A percentile compares a stretch with the other conserved stretches of the same genome.
Evolutionary conservation across 2,797 vertebrate genomes (phyloP).

Genomic region (Mormyrops attenuatus): DNA sequence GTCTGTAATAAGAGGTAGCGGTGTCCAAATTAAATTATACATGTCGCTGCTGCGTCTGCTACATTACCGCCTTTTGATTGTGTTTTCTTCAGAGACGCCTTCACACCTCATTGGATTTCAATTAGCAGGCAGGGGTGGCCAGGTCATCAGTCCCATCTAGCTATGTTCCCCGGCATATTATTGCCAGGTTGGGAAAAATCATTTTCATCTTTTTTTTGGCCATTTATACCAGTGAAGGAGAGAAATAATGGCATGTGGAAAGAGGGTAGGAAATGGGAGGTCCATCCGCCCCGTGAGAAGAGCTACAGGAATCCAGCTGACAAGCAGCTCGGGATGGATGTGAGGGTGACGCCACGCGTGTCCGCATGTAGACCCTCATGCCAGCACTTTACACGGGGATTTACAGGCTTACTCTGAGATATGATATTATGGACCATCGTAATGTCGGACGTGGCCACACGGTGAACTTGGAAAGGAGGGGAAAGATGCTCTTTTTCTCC

Average conservation of each 20-base stretch:
- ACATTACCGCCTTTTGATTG: constrained; percentile 42
- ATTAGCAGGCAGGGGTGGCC: constrained; percentile 45
- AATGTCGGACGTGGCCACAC: neutral
- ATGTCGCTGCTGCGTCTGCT: constrained; percentile 22
- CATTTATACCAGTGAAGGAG: neutral
- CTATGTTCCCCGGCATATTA: constrained; percentile 39
- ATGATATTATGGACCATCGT: neutral
- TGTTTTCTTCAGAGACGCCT: constrained; percentile 44
- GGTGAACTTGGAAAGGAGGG: neutral
- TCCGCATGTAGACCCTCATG: neutral
- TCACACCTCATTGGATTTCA: constrained; percentile 55
- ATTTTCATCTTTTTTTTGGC: constrained; percentile 19
- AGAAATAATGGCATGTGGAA: neutral
- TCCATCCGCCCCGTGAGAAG: neutral
- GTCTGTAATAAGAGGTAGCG: constrained; percentile 40
- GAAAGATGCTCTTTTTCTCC: neutral
- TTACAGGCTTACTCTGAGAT: neutral
- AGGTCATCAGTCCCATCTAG: constrained; percentile 36
- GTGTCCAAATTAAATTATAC: constrained; percentile 45
- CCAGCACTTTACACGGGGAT: neutral
- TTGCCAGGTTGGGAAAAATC: constrained; percentile 36
- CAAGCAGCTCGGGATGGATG: neutral
- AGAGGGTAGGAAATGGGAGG: neutral
- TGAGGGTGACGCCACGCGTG: neutral
- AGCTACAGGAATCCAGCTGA: neutral